Evolutionary conservation across 2,797 vertebrate genomes (phyloP), one percentile per base, ranked within the genome.

Genomic region (Sebastes nivosus): DNA sequence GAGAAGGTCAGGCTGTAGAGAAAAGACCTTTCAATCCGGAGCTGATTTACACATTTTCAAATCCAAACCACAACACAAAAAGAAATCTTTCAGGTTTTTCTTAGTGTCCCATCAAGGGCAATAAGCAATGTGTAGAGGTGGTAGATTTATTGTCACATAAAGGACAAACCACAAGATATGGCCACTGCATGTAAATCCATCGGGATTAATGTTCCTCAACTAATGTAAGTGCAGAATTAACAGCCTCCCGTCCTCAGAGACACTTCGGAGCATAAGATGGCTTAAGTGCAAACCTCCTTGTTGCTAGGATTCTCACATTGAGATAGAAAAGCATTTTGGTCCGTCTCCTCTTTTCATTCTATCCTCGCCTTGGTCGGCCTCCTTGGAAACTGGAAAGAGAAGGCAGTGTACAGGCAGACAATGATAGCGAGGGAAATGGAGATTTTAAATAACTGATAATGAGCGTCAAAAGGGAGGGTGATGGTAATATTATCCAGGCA

Each of bases 141-240:
- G 27, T 69, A 81, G 80, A 90, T 91, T 86, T 87, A 90, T 85
- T 81, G 71, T 88, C 87, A 80, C 81, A 87, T 86, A 80, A 88
- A 92, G 81, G 85, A 88, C 86, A 87, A 83, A 91, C 78, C 72
- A 73, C 79, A 71, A 75, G 85, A 80, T 71, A 88, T 78, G 81
- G 69, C 63, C 72, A 74, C 76, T 81, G 84, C 88, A 83, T 87
- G 85, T 90, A 92, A 92, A 92, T 94, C 86, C 71, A 85, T 85
- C 46, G 32, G 86, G 83, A 91, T 94, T 93, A 92, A 94, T 92
- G 91, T 91, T 85, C 88, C 92, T 86, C 81, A 83, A 79, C 91
- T 91, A 93, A 91, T 89, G 78, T 73, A 91, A 85, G 71, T 63
- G 75, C 78, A 87, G 75, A 90, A 85, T 86, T 85, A 89, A 90